Conservation (phyloP, 2,888 invertebrate genomes). For the Agonopterix alstromeriana region DNA sequence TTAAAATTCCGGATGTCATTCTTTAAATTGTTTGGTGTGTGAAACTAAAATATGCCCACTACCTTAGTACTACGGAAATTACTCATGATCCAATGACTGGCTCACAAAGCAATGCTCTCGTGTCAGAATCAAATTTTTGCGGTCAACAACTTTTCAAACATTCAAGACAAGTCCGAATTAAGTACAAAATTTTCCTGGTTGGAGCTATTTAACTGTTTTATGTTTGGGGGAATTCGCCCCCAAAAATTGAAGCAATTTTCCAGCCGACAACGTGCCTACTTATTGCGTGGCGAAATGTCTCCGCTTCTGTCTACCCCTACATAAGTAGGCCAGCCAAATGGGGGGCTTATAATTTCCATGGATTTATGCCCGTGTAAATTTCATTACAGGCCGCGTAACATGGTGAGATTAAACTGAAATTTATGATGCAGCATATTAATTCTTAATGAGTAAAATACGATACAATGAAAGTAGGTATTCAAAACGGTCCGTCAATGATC, state of each 20-base stretch:
- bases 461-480: no score
- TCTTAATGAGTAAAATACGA: background rate
- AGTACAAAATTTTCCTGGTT: constrained; percentile 34
- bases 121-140: background rate
- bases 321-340: constrained; percentile 48
- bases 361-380: constrained; percentile 52
- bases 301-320: constrained; percentile 32
- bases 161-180: background rate
- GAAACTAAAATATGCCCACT: no score
- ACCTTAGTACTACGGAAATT: no score
- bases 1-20: no score
- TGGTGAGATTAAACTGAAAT: constrained; percentile 11
- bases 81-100: no score
- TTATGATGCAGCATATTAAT: constrained; percentile 4
- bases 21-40: no score
- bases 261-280: constrained; percentile 56
- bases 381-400: constrained; percentile 32
- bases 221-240: constrained; percentile 38
- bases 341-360: constrained; percentile 22
- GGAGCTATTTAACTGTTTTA: constrained; percentile 51
- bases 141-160: no score
- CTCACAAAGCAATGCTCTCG: background rate
- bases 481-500: no score
- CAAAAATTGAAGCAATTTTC: constrained; percentile 66
- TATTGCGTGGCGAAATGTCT: constrained; percentile 61